Base-by-base conservation (phyloP, 2,888 invertebrate genomes). In the Lasioglossum malachurum region DNA sequence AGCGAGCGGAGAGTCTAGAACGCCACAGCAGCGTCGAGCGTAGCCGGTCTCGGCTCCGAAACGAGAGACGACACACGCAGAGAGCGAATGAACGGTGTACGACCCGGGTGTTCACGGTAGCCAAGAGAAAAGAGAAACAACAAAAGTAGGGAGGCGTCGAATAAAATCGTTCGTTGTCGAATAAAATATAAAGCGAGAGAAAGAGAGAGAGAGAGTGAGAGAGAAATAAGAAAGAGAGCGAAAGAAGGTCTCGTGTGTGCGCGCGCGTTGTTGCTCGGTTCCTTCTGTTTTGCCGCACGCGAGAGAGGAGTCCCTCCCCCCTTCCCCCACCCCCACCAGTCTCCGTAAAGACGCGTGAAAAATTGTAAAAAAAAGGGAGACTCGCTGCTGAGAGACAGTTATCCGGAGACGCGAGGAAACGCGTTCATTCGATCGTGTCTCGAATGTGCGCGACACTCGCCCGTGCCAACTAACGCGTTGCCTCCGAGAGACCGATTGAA, bases 1-100 rank as follows among this genome's bases (percentile, higher is more conserved):
- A 83, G 44, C 78, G 77, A 87, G 73, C 84, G 12, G 83, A 78
- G 84, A 85, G 91, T 85, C 87, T 88, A 86, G 90, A 89, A 90
- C 88, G 89, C 89, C 89, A 87, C 87, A 91, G 87, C 90, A 91
- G 92, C 91, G 90, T 84, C 86, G 91, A 91, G 89, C 92, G 89
- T 90, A 92, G 92, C 93, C 91, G 90, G 91, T 90, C 90, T 87
- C 80, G 78, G 79, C 85, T 82, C 73, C 73, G 71, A 82, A 85
- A 83, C 85, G 78, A 84, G 75, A 78, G 31, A 19, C 64, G 14
- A 60, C 7, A 64, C 64, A 7, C 64, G 64, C 71, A 87, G 78
- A 79, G 75, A 75, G 78, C 31, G 76, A 80, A 83, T 78, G 77
- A 83, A 83, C 87, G 86, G 82, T 80, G 72, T 53, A 78, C 35